A percentile compares a stretch with the other conserved stretches of the same genome.
Conservation (phyloP, 2,888 invertebrate genomes). For the Archips xylosteana region DNA sequence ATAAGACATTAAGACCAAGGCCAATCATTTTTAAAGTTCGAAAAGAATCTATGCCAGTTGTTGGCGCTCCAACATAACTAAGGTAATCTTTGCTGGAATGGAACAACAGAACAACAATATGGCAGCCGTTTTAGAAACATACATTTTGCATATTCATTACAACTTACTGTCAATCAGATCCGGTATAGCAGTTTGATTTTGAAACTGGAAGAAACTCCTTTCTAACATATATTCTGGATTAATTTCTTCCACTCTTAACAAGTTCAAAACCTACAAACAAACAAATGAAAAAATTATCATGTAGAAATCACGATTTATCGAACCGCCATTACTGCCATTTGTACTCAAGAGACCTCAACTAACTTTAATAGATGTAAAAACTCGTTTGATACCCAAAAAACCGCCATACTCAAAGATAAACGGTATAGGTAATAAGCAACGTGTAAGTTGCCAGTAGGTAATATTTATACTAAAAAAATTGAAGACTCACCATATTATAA, state of each 20-base stretch:
- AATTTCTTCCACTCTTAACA: slow-evolving; percentile 98
- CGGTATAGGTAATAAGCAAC: neutral
- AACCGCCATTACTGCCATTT: no score
- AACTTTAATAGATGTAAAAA: no score
- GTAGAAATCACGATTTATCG: neutral
- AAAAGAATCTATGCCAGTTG: no score
- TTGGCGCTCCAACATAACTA: no score
- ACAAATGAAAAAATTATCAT: slow-evolving; percentile 11
- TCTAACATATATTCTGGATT: slow-evolving; percentile 99
- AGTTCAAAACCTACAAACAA: slow-evolving; percentile 84
- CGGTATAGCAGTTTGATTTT: slow-evolving; percentile 98
- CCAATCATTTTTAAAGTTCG: no score
- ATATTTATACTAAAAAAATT: neutral
- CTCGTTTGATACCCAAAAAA: no score
- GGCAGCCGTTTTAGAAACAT: neutral
- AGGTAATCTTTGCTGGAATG: no score
- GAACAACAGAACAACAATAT: neutral
- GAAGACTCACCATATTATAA: slow-evolving; percentile 97
- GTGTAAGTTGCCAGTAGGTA: no score
- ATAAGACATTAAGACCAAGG: no score
- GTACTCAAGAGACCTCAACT: no score
- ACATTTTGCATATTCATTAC: neutral
- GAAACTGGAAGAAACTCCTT: slow-evolving; percentile 99
- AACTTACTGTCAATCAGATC: slow-evolving; percentile 92
- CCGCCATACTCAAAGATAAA: no score